Evolutionary conservation across 2,888 invertebrate species (phyloP).

Genomic region (Eupithecia exiguata): DNA sequence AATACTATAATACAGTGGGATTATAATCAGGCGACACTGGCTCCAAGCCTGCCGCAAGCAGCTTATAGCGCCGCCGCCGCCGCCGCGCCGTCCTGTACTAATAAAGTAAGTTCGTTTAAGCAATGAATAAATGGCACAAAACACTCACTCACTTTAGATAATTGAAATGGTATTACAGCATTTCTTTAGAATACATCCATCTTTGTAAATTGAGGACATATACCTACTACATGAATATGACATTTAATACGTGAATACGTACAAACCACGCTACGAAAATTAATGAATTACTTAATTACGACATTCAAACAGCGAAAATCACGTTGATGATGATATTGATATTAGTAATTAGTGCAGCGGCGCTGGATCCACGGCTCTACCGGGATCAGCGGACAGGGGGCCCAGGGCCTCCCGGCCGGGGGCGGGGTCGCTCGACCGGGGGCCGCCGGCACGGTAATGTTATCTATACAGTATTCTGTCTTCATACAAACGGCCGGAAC

Average conservation of each 20-base stretch:
- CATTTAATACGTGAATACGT: too few species aligned
- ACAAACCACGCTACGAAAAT: not conserved
- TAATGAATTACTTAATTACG: not conserved
- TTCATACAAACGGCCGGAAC: too few species aligned
- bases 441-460: too few species aligned
- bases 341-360: conserved; percentile 14
- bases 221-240: too few species aligned
- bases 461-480: too few species aligned
- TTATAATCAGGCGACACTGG: conserved; percentile 4
- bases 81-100: not conserved
- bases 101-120: not conserved
- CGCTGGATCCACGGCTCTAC: conserved; percentile 1
- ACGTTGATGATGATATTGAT: not conserved
- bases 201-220: not conserved
- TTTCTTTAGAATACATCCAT: not conserved
- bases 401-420: not conserved
- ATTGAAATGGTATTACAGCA: not conserved
- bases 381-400: conserved; percentile 13
- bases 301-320: too few species aligned
- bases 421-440: not conserved
- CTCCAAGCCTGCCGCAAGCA: not conserved
- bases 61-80: not conserved
- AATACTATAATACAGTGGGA: not conserved
- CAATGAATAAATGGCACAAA: not conserved
- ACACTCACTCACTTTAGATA: not conserved